Evolutionary conservation across 2,797 vertebrate species (phyloP), one percentile per base, ranked within the genome.

Genomic region (Chrosomus eos): DNA sequence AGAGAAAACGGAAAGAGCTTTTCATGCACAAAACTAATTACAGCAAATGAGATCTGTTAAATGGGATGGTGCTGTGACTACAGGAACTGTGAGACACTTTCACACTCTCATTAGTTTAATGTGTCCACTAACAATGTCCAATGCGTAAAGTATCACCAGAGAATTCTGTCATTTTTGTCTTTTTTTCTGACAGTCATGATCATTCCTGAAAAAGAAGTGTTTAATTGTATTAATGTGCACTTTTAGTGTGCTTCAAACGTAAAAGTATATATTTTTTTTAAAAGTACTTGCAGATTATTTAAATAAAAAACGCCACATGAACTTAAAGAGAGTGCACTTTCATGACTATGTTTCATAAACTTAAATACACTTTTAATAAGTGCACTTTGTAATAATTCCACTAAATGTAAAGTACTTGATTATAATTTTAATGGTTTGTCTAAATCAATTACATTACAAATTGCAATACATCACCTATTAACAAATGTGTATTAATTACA

Each of bases 31-130:
- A 33, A 85, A 51, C 23, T 40, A 77, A 83, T 60, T 67, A 55
- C 45, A 68, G 31, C 13, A 81, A 75, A 53, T n/a, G 16, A 18
- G 73, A 76, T 75, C 40, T 74, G 43, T 83, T 33, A 18, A 33
- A 51, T 74, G 9, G 31, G 18, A 53, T 23, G 5, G 48, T 33
- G 33, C 19, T 51, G 28, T 23, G 31, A 74, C 19, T 74, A 53
- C 71, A 51, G 43, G 8, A 21, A 21, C 28, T 66, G 33, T 79
- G 28, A 43, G 60, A 66, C 18, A 64, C 18, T 48, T 31, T 64
- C 10, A 62, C 23, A 78, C 7, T 45, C 40, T 48, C 60, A 66
- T 79, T 40, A 79, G n/a, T 64, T 28, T 45, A 43, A 79, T 31
- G 26, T 40, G 38, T 43, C 2, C 8, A 78, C 55, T 62, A 40